A percentile compares a stretch with the other conserved stretches of the same genome.
These are phyloP conservation scores for Drosophila emarginata DNA, from an alignment of 2,888 invertebrate genomes.

Conservation along the genomic window DNA sequence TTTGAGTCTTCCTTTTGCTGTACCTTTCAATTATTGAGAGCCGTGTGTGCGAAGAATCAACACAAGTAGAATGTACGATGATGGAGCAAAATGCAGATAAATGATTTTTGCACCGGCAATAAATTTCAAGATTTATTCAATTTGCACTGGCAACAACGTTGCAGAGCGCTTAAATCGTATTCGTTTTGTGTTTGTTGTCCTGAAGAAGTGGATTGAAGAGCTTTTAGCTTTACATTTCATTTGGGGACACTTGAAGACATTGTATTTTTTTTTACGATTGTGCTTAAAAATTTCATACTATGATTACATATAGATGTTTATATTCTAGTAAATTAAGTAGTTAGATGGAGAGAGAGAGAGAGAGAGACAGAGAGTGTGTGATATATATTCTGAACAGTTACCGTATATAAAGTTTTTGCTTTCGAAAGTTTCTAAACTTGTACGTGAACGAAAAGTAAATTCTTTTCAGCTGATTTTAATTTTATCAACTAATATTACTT, in stretches of 20 bases:
- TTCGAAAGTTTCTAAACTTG: too few relatives aligned
- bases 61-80: neutral
- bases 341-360: neutral
- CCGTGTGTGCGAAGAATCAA: neutral
- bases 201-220: conserved; percentile 1
- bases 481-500: conserved; percentile 30
- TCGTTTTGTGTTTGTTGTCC: neutral
- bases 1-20: too few relatives aligned
- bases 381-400: too few relatives aligned
- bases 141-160: neutral
- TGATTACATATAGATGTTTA: neutral
- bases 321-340: neutral
- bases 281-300: neutral
- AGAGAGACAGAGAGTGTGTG: too few relatives aligned
- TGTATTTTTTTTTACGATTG: conserved; percentile 9
- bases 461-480: neutral
- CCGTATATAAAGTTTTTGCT: too few relatives aligned
- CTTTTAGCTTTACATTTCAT: neutral
- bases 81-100: neutral
- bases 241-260: conserved; percentile 2
- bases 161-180: neutral
- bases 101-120: neutral
- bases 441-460: too few relatives aligned
- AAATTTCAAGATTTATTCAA: conserved; percentile 1
- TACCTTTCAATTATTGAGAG: too few relatives aligned